Base-by-base conservation (phyloP, 2,888 invertebrate genomes). In the Latheticus oryzae region DNA sequence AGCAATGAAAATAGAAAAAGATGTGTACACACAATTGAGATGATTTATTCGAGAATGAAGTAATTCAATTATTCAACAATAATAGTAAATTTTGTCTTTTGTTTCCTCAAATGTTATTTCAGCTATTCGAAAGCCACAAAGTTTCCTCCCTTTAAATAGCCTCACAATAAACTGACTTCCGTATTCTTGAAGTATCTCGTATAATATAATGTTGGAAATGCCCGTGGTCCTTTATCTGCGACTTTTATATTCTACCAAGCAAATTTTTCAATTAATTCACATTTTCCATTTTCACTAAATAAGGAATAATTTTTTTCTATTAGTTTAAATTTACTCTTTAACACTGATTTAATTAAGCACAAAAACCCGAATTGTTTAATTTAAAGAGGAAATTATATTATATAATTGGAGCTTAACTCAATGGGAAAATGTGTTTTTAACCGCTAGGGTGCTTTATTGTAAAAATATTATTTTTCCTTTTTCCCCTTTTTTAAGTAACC, bases 141-240 rank as follows among this genome's bases (percentile, higher is more conserved):
- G 19, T 17, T 45, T 45, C 30, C 45, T 17, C n/a, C 30, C 11
- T 45, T 45, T 32, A 45, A 45, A 30, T 45, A 32, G 45, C 45
- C 8, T 11, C 16, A 17, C 17, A 45, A 16, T 19, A 30, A 19
- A 19, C 4, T 13, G 13, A 19, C 45, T 45, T 45, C 45, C 45
- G 16, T 32, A 32, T 45, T 45, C 32, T 15, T 16, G 8, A 7
- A 5, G 8, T 11, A 11, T 37, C 37, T 16, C 21, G 19, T 16
- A 33, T 33, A 33, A 33, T 15, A 13, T 33, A 15, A 5, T 3
- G 33, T 11, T 16, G 11, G 15, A n/a, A n/a, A n/a, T n/a, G n/a
- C n/a, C n/a, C n/a, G n/a, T n/a, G n/a, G n/a, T n/a, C n/a, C n/a
- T n/a, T n/a, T n/a, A n/a, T n/a, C n/a, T n/a, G n/a, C n/a, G n/a